These are phyloP conservation scores for Sinocyclocheilus anophthalmus DNA, from an alignment of 2,113 vertebrate species.

Conservation along the genomic window DNA sequence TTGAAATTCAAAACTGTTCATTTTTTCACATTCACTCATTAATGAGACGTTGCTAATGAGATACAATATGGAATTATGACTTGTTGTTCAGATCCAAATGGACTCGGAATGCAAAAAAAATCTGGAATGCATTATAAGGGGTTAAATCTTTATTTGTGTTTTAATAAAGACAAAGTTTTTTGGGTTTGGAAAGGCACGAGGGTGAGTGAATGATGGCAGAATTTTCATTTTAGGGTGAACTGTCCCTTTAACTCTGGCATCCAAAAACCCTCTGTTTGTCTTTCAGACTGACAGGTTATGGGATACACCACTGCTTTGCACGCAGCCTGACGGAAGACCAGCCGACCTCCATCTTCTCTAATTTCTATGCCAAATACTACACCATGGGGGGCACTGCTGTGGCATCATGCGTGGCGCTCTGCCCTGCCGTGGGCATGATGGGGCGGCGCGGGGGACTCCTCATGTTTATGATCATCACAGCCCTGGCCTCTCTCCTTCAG, in stretches of 20 bases:
- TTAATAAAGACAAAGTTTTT: neutral
- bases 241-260: neutral
- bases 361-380: conserved; percentile 94
- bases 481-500: conserved; percentile 91
- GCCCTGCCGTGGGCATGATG: conserved; percentile 86
- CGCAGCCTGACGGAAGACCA: conserved; percentile 88
- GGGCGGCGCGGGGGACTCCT: conserved; percentile 91
- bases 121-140: no score
- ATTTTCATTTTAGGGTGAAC: no score
- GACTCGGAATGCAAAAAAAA: no score
- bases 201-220: neutral
- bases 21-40: no score
- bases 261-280: neutral
- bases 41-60: no score
- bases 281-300: conserved; percentile 88
- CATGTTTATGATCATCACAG: conserved; percentile 96
- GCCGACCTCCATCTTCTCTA: conserved; percentile 82
- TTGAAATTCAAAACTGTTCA: no score
- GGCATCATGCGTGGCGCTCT: conserved; percentile 90
- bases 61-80: no score
- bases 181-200: neutral
- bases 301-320: conserved; percentile 97
- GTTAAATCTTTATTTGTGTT: neutral
- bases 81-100: no score
- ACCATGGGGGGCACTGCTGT: conserved; percentile 89